Evolutionary conservation across 2,797 vertebrate genomes (phyloP).

Genomic region (Premnoplex brunnescens): DNA sequence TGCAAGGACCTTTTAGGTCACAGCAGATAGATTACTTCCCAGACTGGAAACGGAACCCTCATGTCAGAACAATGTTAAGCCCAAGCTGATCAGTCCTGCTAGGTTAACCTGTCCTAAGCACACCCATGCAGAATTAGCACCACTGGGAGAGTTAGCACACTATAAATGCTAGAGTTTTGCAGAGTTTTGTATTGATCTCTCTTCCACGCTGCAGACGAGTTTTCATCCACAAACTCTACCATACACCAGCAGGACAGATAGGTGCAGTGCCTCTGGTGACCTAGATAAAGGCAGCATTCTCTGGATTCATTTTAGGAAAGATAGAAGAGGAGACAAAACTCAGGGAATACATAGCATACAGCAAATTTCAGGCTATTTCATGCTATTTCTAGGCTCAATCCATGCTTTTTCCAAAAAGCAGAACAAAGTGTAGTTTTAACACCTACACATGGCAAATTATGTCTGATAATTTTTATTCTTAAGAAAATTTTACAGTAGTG

Average conservation of each 20-base stretch:
- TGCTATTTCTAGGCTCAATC: background rate
- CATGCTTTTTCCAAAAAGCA: background rate
- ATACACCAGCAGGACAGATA: background rate
- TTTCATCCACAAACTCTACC: background rate
- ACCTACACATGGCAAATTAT: background rate
- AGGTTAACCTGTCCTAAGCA: background rate
- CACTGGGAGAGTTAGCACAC: background rate
- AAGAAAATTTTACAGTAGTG: background rate
- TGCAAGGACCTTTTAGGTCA: background rate
- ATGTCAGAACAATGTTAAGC: background rate
- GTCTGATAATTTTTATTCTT: background rate
- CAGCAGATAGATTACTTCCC: background rate
- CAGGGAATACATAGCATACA: background rate
- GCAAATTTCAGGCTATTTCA: background rate
- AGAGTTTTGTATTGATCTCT: background rate
- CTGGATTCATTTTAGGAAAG: background rate
- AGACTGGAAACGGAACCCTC: background rate
- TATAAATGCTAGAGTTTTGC: background rate
- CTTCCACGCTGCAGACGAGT: background rate
- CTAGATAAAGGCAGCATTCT: background rate
- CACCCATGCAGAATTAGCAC: background rate
- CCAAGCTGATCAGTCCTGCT: background rate
- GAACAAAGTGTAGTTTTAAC: background rate
- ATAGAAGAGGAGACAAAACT: background rate
- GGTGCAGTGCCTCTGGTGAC: background rate